phyloP scores from a whole-genome alignment of 1,140 invertebrate species.

The Tribolium madens region DNA sequence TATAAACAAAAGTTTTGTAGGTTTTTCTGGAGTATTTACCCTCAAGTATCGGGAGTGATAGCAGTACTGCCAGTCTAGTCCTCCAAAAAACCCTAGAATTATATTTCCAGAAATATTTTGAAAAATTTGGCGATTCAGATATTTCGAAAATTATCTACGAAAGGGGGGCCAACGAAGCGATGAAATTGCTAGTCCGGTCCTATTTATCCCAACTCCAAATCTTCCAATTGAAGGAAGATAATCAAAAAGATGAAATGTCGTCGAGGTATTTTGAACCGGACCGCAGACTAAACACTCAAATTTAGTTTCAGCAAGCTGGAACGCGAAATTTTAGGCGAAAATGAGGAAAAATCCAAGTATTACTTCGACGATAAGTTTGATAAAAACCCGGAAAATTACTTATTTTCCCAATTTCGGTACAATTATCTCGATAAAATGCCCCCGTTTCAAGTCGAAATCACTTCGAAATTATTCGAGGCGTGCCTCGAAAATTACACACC shows the following conservation, averaged over 20 bases:
- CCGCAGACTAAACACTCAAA: constrained; percentile 32
- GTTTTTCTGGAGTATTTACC: constrained; percentile 73
- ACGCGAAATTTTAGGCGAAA: constrained; percentile 9
- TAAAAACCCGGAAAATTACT: constrained; percentile 61
- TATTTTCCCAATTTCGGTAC: constrained; percentile 67
- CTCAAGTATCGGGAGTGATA: constrained; percentile 70
- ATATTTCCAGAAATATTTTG: constrained; percentile 67
- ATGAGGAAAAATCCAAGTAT: constrained; percentile 40
- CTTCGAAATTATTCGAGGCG: constrained; percentile 58
- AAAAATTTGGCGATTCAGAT: constrained; percentile 60
- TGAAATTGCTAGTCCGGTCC: constrained; percentile 70
- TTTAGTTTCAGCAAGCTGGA: constrained; percentile 24
- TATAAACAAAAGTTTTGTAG: constrained; percentile 49
- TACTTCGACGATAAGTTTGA: constrained; percentile 57
- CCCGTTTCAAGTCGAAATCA: constrained; percentile 64
- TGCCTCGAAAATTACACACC: constrained; percentile 55
- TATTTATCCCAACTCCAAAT: constrained; percentile 69
- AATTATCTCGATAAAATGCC: constrained; percentile 69
- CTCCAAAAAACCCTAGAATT: constrained; percentile 71
- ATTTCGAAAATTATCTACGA: constrained; percentile 64
- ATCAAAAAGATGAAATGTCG: constrained; percentile 29
- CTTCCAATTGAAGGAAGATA: constrained; percentile 57
- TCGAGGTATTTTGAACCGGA: constrained; percentile 58
- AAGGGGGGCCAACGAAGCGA: constrained; percentile 67
- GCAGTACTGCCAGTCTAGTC: constrained; percentile 68